Percentiles rank a stretch among this genome's conserved stretches.
phyloP scores from a whole-genome alignment of 2,888 invertebrate genomes.

The Lymantria dispar region DNA sequence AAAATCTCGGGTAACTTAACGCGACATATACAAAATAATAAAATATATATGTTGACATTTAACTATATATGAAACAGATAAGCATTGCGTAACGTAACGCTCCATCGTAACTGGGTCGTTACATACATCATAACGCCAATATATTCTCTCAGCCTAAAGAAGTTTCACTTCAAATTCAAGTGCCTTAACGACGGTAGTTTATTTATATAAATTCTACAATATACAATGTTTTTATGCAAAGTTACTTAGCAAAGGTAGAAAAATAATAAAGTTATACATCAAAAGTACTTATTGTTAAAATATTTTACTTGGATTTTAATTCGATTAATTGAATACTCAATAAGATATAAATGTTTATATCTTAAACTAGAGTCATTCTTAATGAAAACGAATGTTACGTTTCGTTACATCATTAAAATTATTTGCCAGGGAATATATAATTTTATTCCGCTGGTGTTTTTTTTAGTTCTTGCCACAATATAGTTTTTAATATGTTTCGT shows the following conservation, averaged over 20 bases:
- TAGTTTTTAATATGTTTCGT: conserved; percentile 31
- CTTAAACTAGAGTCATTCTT: conserved; percentile 30
- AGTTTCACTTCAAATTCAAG: conserved; percentile 7
- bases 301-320: neutral
- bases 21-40: no score
- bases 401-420: neutral
- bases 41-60: no score
- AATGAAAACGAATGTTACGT: conserved; percentile 6
- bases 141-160: no score
- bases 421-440: conserved; percentile 3
- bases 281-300: conserved; percentile 6
- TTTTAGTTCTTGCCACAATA: conserved; percentile 27
- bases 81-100: no score
- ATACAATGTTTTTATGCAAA: neutral
- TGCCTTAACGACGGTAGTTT: conserved; percentile 38
- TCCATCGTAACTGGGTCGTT: no score
- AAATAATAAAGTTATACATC: conserved; percentile 4
- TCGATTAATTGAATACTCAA: conserved; percentile 18
- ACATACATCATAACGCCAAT: no score
- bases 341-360: conserved; percentile 34
- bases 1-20: no score
- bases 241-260: neutral
- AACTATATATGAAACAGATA: no score
- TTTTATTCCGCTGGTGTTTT: conserved; percentile 1
- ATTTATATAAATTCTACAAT: neutral